A percentile compares a stretch with the other conserved stretches of the same genome.
These are phyloP conservation scores for Theristicus caerulescens DNA, from an alignment of 2,113 vertebrate species.

Conservation along the genomic window DNA sequence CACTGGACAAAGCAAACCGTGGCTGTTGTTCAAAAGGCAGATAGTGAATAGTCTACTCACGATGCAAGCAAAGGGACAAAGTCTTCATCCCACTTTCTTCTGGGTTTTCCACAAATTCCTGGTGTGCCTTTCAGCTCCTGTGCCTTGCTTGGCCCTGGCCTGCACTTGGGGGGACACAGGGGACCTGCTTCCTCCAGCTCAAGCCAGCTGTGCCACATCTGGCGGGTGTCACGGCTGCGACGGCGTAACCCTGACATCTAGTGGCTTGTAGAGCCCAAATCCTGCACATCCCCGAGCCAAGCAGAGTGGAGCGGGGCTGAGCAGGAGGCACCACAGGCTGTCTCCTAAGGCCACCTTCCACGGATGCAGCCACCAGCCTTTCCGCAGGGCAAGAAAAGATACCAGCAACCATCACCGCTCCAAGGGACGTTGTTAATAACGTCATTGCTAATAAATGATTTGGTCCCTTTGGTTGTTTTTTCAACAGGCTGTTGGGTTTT, in stretches of 20 bases:
- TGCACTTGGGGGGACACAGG: not conserved
- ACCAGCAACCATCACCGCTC: accelerated
- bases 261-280: not conserved
- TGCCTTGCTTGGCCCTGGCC: not conserved
- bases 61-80: too few relatives aligned
- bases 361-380: not conserved
- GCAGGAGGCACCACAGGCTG: not conserved
- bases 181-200: not conserved
- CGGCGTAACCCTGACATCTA: constrained; percentile 61
- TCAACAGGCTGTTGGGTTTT: not conserved
- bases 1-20: not conserved
- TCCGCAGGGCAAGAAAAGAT: accelerated
- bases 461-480: not conserved
- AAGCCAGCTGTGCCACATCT: constrained; percentile 31
- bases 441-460: accelerated
- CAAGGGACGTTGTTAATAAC: accelerated
- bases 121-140: not conserved
- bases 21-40: not conserved
- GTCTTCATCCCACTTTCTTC: not conserved
- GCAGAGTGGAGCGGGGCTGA: accelerated
- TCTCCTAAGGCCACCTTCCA: not conserved
- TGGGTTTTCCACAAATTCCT: not conserved
- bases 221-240: accelerated
- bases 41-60: accelerated
- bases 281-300: not conserved